phyloP scores from a whole-genome alignment of 2,888 invertebrate genomes.

The Coleophora flavipennella region DNA sequence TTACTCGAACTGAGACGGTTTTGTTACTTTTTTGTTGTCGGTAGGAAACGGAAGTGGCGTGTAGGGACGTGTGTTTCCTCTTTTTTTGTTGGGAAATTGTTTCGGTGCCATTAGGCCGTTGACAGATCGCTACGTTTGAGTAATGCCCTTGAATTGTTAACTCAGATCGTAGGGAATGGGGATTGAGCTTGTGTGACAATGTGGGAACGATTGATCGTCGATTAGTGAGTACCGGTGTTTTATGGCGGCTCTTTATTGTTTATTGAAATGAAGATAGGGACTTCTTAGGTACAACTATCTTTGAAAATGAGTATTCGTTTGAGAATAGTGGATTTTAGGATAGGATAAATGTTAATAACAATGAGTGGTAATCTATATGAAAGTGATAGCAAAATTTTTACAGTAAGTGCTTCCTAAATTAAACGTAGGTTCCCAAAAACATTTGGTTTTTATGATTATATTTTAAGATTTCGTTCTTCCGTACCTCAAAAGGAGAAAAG shows the following conservation, averaged over 20 bases:
- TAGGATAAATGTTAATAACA: too few relatives aligned
- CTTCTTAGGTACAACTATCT: too few relatives aligned
- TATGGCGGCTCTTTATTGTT: slow-evolving; percentile 8
- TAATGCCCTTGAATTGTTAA: slow-evolving; percentile 59
- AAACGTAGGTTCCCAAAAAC: too few relatives aligned
- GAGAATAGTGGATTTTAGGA: too few relatives aligned
- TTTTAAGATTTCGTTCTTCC: too few relatives aligned
- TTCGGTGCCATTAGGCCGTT: slow-evolving; percentile 70
- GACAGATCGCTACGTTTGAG: slow-evolving; percentile 64
- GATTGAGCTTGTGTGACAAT: slow-evolving; percentile 47
- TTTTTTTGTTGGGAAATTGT: slow-evolving; percentile 70
- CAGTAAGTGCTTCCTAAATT: too few relatives aligned
- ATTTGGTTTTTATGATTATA: too few relatives aligned
- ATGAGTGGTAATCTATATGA: too few relatives aligned
- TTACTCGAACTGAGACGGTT: slow-evolving; percentile 29
- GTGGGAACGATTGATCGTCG: slow-evolving; percentile 21
- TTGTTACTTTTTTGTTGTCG: slow-evolving; percentile 61
- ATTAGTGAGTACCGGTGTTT: slow-evolving; percentile 20
- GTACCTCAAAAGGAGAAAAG: too few relatives aligned
- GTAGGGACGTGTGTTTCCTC: slow-evolving; percentile 65
- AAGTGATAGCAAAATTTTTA: too few relatives aligned
- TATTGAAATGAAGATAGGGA: neutral
- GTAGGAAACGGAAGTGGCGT: slow-evolving; percentile 59
- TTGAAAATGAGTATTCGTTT: too few relatives aligned
- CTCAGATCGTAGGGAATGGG: slow-evolving; percentile 11